A percentile compares a stretch with the other conserved stretches of the same genome.
phyloP scores from a whole-genome alignment of 2,888 invertebrate genomes.

The Lamellibrachia columna region DNA sequence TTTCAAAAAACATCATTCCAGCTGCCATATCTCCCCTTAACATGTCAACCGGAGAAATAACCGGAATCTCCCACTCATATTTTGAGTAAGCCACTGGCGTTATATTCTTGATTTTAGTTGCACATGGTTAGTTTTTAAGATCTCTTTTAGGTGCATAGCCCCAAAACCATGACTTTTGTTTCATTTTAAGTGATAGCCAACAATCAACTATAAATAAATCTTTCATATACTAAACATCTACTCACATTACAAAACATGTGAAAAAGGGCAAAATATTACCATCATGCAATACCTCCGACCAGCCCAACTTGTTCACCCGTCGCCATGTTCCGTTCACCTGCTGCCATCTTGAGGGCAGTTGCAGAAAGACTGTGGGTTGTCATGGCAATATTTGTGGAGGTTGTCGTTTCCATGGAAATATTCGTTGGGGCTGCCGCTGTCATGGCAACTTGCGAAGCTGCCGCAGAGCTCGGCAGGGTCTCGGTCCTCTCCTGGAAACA shows the following conservation, averaged over 20 bases:
- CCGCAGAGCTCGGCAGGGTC: background rate
- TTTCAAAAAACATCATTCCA: no score
- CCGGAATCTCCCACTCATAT: no score
- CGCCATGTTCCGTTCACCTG: background rate
- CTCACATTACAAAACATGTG: background rate
- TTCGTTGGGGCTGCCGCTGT: background rate
- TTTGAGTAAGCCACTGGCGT: no score
- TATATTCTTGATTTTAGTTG: no score
- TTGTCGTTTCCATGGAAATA: slow-evolving; percentile 16
- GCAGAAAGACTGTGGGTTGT: slow-evolving; percentile 5
- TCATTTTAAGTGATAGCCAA: no score
- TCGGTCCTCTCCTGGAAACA: background rate
- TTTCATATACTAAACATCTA: no score
- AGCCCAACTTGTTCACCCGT: background rate
- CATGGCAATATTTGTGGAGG: slow-evolving; percentile 5
- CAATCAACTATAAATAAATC: no score
- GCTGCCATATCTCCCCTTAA: no score
- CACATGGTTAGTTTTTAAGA: no score
- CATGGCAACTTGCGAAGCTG: background rate
- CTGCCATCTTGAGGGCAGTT: background rate
- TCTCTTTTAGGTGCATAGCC: no score
- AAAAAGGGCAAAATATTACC: background rate
- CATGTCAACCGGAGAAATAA: no score
- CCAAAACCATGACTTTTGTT: no score
- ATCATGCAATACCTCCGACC: background rate